A percentile compares a stretch with the other conserved stretches of the same genome.
These are phyloP conservation scores for Austrolebias charrua DNA, from an alignment of 2,797 vertebrate genomes.

Conservation along the genomic window DNA sequence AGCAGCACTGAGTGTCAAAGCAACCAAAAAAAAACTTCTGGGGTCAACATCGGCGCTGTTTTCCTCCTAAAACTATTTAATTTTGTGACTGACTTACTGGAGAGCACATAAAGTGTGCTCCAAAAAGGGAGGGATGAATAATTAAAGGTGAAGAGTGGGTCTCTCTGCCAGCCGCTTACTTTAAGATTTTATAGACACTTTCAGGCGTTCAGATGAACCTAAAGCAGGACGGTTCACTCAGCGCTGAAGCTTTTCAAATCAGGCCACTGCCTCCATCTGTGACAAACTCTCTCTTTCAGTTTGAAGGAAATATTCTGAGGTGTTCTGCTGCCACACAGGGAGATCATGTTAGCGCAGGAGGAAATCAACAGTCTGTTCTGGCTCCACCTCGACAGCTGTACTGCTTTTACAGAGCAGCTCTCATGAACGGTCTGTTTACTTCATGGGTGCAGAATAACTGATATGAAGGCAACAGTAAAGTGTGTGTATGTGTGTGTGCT, in stretches of 20 bases:
- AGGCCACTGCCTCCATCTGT: slow-evolving; percentile 10
- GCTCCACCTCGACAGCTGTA: not conserved
- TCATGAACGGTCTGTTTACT: not conserved
- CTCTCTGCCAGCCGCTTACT: slow-evolving; percentile 42
- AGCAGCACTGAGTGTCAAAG: not conserved
- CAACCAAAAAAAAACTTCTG: too few species aligned
- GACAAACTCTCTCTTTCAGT: slow-evolving; percentile 3
- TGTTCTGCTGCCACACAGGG: slow-evolving; percentile 27
- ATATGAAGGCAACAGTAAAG: slow-evolving; percentile 8
- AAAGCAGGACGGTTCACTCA: slow-evolving; percentile 25
- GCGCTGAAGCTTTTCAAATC: not conserved
- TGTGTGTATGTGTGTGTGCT: slow-evolving; percentile 25
- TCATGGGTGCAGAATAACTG: slow-evolving; percentile 7
- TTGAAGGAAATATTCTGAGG: slow-evolving; percentile 24
- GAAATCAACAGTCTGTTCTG: slow-evolving; percentile 13
- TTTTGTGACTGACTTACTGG: slow-evolving; percentile 9
- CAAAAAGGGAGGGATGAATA: slow-evolving; percentile 35
- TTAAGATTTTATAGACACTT: slow-evolving; percentile 33
- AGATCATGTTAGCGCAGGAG: slow-evolving; percentile 2
- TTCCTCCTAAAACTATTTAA: slow-evolving; percentile 7
- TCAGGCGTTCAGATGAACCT: slow-evolving; percentile 20
- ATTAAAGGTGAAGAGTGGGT: slow-evolving; percentile 37
- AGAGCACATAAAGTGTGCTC: slow-evolving; percentile 40
- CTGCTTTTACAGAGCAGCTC: slow-evolving; percentile 14
- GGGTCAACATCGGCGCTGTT: not conserved